Evolutionary conservation across 2,888 invertebrate species (phyloP), one percentile per base, ranked within the genome.

Genomic region (Spatulosminthurus flaviceps): DNA sequence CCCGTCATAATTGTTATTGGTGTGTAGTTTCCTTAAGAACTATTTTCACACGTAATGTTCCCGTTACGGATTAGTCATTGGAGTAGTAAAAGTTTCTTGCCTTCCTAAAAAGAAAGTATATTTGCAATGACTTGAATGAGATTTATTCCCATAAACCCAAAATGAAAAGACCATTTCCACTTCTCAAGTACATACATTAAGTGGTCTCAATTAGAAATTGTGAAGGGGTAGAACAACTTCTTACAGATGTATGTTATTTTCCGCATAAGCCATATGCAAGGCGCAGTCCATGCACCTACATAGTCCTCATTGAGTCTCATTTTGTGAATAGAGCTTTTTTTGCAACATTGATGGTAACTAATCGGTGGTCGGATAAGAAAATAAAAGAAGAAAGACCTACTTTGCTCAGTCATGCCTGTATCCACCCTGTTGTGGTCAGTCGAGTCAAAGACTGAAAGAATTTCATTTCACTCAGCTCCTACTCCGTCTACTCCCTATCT

Each of bases 151-250:
- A 22, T 64, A 26, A 26, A 64, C 64, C 2, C 64, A n/a, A n/a
- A n/a, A 64, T 67, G n/a, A 28, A 67, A 67, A 28, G 67, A 67
- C 29, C 29, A 67, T 19, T 28, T n/a, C 28, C 28, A 26, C 28
- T 4, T 13, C 1, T n/a, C 16, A 19, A 51, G 16, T n/a, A 51
- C 51, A 51, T 51, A 51, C n/a, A 51, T 51, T 51, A 51, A 51
- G 51, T 51, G 51, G 51, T n/a, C 51, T 51, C 51, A 51, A 51
- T 51, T 51, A 51, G 51, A 51, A 24, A n/a, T n/a, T 67, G 13
- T 67, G n/a, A n/a, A n/a, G n/a, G n/a, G n/a, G n/a, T n/a, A n/a
- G n/a, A n/a, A n/a, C n/a, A n/a, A n/a, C n/a, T n/a, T n/a, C n/a
- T n/a, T n/a, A n/a, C n/a, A n/a, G n/a, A n/a, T n/a, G n/a, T n/a